Conservation (phyloP, 2,113 vertebrate genomes). For the Oenanthe oenanthe region DNA sequence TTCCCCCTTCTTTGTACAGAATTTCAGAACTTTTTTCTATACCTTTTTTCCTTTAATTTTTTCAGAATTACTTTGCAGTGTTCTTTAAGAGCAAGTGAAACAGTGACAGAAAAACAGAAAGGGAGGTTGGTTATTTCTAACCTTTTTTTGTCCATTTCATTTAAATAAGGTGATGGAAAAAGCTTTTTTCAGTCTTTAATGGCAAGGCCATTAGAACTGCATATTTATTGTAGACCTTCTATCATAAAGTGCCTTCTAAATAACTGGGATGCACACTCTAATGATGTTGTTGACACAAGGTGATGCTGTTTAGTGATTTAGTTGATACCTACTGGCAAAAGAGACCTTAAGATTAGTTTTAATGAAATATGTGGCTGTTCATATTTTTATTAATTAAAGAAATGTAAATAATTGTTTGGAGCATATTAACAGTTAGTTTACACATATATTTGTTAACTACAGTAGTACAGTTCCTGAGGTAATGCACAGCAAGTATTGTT, state of each 20-base stretch:
- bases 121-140: background rate
- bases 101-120: background rate
- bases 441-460: accelerated
- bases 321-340: background rate
- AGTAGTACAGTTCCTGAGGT: background rate
- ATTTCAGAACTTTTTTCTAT: background rate
- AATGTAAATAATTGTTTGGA: background rate
- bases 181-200: background rate
- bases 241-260: background rate
- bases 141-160: background rate
- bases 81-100: background rate
- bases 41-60: background rate
- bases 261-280: background rate
- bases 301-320: background rate
- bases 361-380: background rate
- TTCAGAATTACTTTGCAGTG: background rate
- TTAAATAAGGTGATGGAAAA: background rate
- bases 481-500: background rate
- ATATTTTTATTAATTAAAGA: background rate
- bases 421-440: background rate
- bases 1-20: accelerated
- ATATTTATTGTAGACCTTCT: background rate
- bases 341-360: background rate
- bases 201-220: background rate
- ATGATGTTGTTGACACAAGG: background rate